A percentile compares a stretch with the other conserved stretches of the same genome.
Conservation (phyloP, 2,797 vertebrate species). For the Sebastes oblongus region DNA sequence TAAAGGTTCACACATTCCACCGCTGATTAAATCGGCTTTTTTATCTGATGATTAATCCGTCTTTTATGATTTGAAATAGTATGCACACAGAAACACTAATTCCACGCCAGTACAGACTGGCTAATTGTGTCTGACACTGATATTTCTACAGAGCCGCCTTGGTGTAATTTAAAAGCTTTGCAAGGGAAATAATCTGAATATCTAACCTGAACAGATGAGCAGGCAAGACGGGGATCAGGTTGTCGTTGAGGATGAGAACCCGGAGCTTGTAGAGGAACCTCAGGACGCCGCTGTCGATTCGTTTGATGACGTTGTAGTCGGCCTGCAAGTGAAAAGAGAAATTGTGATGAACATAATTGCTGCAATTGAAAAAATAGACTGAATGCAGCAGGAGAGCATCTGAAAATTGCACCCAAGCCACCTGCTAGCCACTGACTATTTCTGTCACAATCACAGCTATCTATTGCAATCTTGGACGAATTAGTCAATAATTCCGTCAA, state of each 20-base stretch:
- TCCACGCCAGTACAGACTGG: slow-evolving; percentile 29
- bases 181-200: slow-evolving; percentile 52
- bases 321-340: slow-evolving; percentile 84
- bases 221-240: slow-evolving; percentile 95
- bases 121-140: slow-evolving; percentile 52
- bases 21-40: slow-evolving; percentile 37
- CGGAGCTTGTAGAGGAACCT: slow-evolving; percentile 96
- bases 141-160: slow-evolving; percentile 74
- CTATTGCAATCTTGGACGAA: slow-evolving; percentile 28
- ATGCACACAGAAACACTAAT: slow-evolving; percentile 43
- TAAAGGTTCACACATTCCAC: slow-evolving; percentile 33
- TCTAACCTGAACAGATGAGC: slow-evolving; percentile 82
- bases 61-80: slow-evolving; percentile 36
- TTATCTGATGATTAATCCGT: slow-evolving; percentile 51
- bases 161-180: slow-evolving; percentile 64
- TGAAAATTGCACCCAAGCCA: slow-evolving; percentile 19
- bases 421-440: slow-evolving; percentile 24
- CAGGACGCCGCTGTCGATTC: slow-evolving; percentile 96
- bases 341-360: slow-evolving; percentile 48
- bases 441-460: slow-evolving; percentile 15
- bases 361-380: slow-evolving; percentile 33
- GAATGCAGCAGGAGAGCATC: slow-evolving; percentile 14
- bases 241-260: slow-evolving; percentile 98
- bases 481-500: slow-evolving; percentile 43
- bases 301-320: slow-evolving; percentile 98